Evolutionary conservation across 1,140 invertebrate species (phyloP), one percentile per base, ranked within the genome.

Genomic region (Lepidurus packardi): DNA sequence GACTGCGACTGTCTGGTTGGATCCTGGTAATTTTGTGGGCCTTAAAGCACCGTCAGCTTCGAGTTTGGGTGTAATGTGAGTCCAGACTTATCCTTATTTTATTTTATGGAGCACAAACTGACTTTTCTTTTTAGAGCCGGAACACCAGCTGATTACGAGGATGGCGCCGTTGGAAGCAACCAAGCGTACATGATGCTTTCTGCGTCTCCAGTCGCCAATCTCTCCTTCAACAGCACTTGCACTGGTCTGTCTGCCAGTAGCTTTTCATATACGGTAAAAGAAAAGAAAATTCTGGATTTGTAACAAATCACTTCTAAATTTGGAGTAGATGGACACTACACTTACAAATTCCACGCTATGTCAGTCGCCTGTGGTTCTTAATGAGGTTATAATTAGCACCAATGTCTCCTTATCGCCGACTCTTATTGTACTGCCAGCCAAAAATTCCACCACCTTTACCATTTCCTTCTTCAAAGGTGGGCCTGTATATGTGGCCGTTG

Each of bases 391-490:
- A 21, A 16, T 65, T 16, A 65, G 53, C 53, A 16, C 16, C 53
- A 65, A 65, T 21, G 8, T 65, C 13, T 65, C 53, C 53, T 65
- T 65, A 16, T 65, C 53, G 13, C 53, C 53, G 6, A 65, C 53
- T 13, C 53, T 65, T 65, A 21, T 65, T 21, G 53, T 65, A 16
- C 16, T 65, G 21, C 9, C 9, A n/a, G 8, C 53, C 13, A n/a
- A 7, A 21, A 16, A 65, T 65, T 7, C 13, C 6, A 65, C 53
- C 16, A 65, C n/a, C 13, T 65, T 65, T 65, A 65, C 53, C 16
- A 65, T 21, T 7, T 65, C 53, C 16, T 65, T 65, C 53, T 65
- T 65, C 53, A 65, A 65, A 65, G 53, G 53, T 21, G 53, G 53
- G 21, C 53, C 53, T 13, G 53, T 65, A 7, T 65, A 65, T 65